Evolutionary conservation across 2,888 invertebrate genomes (phyloP).

Genomic region (Heliconius hortense): DNA sequence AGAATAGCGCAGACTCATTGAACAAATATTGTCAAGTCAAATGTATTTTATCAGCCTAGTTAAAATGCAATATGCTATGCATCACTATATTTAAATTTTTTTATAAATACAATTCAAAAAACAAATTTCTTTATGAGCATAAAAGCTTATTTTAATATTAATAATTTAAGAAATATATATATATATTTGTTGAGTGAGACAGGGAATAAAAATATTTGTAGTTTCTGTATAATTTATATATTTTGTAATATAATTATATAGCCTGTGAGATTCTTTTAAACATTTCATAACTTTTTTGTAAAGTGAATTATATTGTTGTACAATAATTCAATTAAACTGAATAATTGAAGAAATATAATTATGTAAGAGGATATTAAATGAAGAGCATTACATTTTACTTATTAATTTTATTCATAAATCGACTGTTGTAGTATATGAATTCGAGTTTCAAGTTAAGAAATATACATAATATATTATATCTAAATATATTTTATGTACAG

Average conservation of each 20-base stretch:
- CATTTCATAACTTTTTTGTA: constrained; percentile 1
- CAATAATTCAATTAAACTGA: neutral
- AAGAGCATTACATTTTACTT: constrained; percentile 43
- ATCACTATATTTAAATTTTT: too few species aligned
- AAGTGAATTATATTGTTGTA: neutral
- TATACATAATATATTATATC: constrained; percentile 82
- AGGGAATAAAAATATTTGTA: constrained; percentile 8
- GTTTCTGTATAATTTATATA: constrained; percentile 6
- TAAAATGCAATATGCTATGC: too few species aligned
- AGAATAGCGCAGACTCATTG: too few species aligned
- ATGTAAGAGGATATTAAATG: constrained; percentile 32
- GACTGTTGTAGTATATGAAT: constrained; percentile 81
- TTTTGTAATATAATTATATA: neutral
- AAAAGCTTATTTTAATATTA: too few species aligned
- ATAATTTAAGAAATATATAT: too few species aligned
- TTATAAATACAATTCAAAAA: too few species aligned
- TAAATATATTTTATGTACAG: constrained; percentile 83
- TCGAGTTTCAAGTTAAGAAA: constrained; percentile 80
- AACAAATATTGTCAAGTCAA: too few species aligned
- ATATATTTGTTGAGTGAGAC: neutral
- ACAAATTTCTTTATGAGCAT: too few species aligned
- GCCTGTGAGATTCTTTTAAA: neutral
- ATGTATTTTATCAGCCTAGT: too few species aligned
- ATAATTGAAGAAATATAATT: constrained; percentile 1
- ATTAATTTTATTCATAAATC: constrained; percentile 78